Percentiles rank a stretch among this genome's conserved stretches.
Conservation (phyloP, 2,888 invertebrate genomes). For the Ernsta delagoae region DNA sequence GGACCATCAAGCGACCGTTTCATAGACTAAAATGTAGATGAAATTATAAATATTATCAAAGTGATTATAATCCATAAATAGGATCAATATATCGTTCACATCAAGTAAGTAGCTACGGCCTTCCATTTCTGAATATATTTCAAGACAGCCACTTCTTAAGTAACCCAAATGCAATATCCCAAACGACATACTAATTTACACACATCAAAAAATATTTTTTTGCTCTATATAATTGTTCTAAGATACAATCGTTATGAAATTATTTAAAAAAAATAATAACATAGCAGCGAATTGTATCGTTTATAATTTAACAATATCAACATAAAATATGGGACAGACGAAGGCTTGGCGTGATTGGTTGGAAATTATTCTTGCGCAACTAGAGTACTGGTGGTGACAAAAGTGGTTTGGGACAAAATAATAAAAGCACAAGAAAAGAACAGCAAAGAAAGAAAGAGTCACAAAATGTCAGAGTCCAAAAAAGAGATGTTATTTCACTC, state of each 20-base stretch:
- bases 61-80: too few relatives aligned
- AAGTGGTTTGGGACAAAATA: conserved; percentile 24
- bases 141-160: too few relatives aligned
- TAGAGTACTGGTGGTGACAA: conserved; percentile 49
- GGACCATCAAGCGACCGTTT: too few relatives aligned
- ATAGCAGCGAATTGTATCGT: conserved; percentile 44
- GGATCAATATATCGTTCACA: too few relatives aligned
- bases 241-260: conserved; percentile 9
- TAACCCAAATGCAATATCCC: too few relatives aligned
- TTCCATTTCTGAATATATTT: too few relatives aligned
- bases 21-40: too few relatives aligned
- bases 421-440: not conserved
- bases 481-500: too few relatives aligned
- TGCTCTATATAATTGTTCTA: not conserved
- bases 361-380: conserved; percentile 70
- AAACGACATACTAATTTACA: too few relatives aligned
- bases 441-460: not conserved
- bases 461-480: too few relatives aligned
- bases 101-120: too few relatives aligned
- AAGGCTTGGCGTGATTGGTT: conserved; percentile 67
- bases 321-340: conserved; percentile 56
- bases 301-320: conserved; percentile 54
- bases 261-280: conserved; percentile 42
- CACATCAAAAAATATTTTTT: not conserved
- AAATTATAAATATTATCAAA: too few relatives aligned